These are phyloP conservation scores for Melanerpes formicivorus DNA, from an alignment of 2,113 vertebrate genomes.

Conservation along the genomic window DNA sequence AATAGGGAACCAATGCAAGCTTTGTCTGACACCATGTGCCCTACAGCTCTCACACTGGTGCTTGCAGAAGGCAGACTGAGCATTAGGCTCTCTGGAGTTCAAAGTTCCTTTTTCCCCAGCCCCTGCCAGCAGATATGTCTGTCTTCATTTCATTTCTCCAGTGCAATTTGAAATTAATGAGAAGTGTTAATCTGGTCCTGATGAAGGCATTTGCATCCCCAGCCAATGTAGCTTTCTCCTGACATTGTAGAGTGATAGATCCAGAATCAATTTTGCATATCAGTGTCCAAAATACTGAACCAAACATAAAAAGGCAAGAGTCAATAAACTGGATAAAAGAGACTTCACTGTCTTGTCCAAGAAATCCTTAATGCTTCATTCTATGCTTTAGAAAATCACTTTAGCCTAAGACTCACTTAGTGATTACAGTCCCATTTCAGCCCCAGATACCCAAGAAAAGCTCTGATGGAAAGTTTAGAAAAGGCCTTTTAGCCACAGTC, in stretches of 20 bases:
- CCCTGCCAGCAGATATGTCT: not conserved
- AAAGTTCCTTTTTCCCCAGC: not conserved
- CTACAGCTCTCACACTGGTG: not conserved
- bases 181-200: not conserved
- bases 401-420: slow-evolving; percentile 26
- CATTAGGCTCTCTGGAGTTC: not conserved
- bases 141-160: not conserved
- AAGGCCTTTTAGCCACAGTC: slow-evolving; percentile 41
- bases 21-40: not conserved
- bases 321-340: not conserved
- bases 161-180: not conserved
- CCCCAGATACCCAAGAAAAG: not conserved
- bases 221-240: not conserved
- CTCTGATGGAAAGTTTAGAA: slow-evolving; percentile 41
- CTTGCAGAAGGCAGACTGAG: not conserved
- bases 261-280: not conserved
- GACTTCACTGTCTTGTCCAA: not conserved
- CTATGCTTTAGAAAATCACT: slow-evolving; percentile 22
- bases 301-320: not conserved
- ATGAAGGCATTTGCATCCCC: not conserved
- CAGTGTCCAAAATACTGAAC: not conserved
- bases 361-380: slow-evolving; percentile 13
- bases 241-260: not conserved
- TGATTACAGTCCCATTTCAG: slow-evolving; percentile 12
- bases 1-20: not conserved